Evolutionary conservation across 2,113 vertebrate genomes (phyloP).

Genomic region (Calyptommatus sinebrachiatus): DNA sequence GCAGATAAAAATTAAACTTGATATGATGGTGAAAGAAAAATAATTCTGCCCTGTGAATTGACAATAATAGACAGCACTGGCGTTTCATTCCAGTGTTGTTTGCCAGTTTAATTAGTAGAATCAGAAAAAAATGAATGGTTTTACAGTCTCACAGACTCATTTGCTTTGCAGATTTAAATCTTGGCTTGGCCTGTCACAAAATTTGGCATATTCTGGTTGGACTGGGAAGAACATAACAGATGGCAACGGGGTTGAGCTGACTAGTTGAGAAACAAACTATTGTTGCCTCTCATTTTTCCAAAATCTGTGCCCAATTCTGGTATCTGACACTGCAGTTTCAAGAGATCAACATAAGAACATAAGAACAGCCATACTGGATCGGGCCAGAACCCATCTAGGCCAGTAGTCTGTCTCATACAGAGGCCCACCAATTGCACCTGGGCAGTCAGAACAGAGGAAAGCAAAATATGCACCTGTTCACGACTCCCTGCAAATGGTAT

Average conservation of each 20-base stretch:
- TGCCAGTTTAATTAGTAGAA: constrained; percentile 9
- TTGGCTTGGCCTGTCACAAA: not conserved
- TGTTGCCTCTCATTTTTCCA: not conserved
- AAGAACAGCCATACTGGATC: too few species aligned
- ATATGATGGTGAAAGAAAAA: not conserved
- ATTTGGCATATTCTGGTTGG: not conserved
- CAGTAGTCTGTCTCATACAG: too few species aligned
- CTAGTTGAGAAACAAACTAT: not conserved
- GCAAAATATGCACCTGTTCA: too few species aligned
- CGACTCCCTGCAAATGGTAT: too few species aligned
- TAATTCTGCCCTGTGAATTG: not conserved
- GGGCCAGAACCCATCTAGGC: too few species aligned
- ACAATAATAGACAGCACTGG: not conserved
- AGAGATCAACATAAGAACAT: not conserved
- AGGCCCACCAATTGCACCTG: too few species aligned
- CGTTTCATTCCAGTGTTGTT: not conserved
- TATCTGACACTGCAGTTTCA: not conserved
- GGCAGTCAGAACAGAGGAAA: too few species aligned
- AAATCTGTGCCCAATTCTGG: not conserved
- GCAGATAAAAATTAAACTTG: not conserved
- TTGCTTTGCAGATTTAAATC: not conserved
- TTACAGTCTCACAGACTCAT: not conserved
- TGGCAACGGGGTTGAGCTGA: not conserved
- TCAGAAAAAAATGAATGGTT: not conserved
- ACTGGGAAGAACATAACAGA: not conserved